Evolutionary conservation across 1,140 invertebrate species (phyloP).

Genomic region (Papilio xuthus): DNA sequence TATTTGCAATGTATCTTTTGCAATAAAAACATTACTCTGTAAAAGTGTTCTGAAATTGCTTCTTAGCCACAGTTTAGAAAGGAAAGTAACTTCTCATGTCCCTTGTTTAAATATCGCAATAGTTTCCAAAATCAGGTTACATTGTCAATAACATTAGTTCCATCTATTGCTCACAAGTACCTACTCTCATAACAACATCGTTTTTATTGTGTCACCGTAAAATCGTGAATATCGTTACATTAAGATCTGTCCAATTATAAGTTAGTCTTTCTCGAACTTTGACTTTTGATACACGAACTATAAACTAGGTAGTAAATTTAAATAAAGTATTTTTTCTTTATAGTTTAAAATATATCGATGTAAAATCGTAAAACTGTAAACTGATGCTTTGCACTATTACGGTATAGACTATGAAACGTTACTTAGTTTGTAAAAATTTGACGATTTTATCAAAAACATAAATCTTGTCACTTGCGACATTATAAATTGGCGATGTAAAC

Average conservation of each 20-base stretch:
- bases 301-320: too few species aligned
- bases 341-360: too few species aligned
- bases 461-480: not conserved
- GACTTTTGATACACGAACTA: too few species aligned
- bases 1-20: not conserved
- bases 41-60: not conserved
- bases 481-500: not conserved
- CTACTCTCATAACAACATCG: not conserved
- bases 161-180: slow-evolving; percentile 1
- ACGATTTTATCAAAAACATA: not conserved
- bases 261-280: not conserved
- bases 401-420: too few species aligned
- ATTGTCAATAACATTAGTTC: slow-evolving; percentile 27
- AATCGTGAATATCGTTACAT: not conserved
- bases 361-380: not conserved
- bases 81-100: not conserved
- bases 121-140: not conserved
- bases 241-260: not conserved
- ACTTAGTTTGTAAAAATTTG: too few species aligned
- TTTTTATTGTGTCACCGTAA: not conserved
- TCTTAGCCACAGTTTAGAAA: not conserved
- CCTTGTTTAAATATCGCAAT: slow-evolving; percentile 12
- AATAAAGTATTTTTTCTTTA: too few species aligned
- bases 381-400: too few species aligned
- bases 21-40: not conserved